Evolutionary conservation across 2,888 invertebrate species (phyloP).

Genomic region (Amblyteles armatorius): DNA sequence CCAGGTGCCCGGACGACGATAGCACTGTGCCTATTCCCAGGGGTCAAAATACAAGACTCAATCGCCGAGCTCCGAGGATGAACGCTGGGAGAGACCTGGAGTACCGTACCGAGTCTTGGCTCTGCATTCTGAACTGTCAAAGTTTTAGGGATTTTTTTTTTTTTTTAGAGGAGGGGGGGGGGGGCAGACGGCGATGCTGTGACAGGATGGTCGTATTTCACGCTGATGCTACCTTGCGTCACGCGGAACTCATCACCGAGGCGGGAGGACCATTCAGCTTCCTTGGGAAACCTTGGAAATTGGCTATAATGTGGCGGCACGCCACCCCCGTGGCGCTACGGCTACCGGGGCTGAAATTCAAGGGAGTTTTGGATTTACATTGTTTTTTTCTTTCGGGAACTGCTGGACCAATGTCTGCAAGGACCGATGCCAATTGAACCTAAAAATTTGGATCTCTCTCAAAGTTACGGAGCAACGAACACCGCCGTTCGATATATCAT

Average conservation of each 20-base stretch:
- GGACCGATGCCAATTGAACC: too few relatives aligned
- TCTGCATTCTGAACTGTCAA: not conserved
- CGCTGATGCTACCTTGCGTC: not conserved
- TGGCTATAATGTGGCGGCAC: slow-evolving; percentile 20
- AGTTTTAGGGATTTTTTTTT: slow-evolving; percentile 24
- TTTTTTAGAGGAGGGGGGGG: not conserved
- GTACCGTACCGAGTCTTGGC: not conserved
- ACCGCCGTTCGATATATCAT: too few relatives aligned
- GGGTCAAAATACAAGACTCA: slow-evolving; percentile 56
- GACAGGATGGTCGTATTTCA: slow-evolving; percentile 59
- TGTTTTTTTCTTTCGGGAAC: too few relatives aligned
- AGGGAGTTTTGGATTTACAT: not conserved
- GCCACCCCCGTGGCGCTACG: slow-evolving; percentile 33
- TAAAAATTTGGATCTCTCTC: too few relatives aligned
- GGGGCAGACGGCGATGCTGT: not conserved
- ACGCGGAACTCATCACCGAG: slow-evolving; percentile 27
- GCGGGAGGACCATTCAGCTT: not conserved
- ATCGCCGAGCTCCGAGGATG: slow-evolving; percentile 29
- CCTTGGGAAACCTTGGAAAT: slow-evolving; percentile 24
- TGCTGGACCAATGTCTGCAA: not conserved
- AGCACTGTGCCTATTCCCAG: slow-evolving; percentile 28
- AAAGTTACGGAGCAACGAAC: too few relatives aligned
- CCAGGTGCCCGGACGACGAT: slow-evolving; percentile 30
- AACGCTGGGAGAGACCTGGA: not conserved
- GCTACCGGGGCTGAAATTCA: not conserved